Conservation (phyloP, 2,888 invertebrate genomes). For the Drosophila kanekoi region DNA sequence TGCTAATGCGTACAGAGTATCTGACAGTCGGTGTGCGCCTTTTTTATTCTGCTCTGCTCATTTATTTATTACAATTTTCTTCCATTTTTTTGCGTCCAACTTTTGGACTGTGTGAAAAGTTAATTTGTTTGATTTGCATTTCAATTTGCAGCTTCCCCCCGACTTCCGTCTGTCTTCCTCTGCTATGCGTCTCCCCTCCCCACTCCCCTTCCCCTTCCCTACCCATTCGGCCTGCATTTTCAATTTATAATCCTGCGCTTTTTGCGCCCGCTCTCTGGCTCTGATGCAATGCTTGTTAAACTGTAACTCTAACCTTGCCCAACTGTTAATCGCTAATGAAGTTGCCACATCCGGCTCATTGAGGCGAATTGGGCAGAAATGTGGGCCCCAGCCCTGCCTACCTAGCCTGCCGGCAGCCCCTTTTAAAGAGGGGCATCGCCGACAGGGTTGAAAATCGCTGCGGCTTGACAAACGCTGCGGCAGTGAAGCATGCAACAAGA, state of each 20-base stretch:
- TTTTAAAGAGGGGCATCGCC: constrained; percentile 3
- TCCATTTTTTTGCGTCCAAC: background rate
- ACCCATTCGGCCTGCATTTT: too few relatives aligned
- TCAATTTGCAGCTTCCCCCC: constrained; percentile 44
- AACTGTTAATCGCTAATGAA: constrained; percentile 55
- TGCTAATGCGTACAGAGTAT: background rate
- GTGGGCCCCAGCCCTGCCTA: constrained; percentile 17
- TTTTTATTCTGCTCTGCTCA: background rate
- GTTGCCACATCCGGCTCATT: constrained; percentile 63
- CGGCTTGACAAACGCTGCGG: constrained; percentile 66
- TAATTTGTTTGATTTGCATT: constrained; percentile 72
- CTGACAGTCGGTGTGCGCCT: background rate
- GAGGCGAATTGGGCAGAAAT: constrained; percentile 28
- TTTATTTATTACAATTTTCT: background rate
- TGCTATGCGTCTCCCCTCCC: background rate
- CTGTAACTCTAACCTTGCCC: constrained; percentile 17
- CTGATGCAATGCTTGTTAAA: constrained; percentile 20
- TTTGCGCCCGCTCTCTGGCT: too few relatives aligned
- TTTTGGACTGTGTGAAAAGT: constrained; percentile 47
- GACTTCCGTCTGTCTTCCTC: background rate
- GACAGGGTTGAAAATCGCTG: constrained; percentile 44
- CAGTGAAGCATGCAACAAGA: constrained; percentile 50
- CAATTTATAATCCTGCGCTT: too few relatives aligned
- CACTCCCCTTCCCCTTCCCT: too few relatives aligned
- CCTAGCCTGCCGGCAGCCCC: background rate